These are phyloP conservation scores for Linyphia triangularis DNA, from an alignment of 2,888 invertebrate genomes.

Conservation along the genomic window DNA sequence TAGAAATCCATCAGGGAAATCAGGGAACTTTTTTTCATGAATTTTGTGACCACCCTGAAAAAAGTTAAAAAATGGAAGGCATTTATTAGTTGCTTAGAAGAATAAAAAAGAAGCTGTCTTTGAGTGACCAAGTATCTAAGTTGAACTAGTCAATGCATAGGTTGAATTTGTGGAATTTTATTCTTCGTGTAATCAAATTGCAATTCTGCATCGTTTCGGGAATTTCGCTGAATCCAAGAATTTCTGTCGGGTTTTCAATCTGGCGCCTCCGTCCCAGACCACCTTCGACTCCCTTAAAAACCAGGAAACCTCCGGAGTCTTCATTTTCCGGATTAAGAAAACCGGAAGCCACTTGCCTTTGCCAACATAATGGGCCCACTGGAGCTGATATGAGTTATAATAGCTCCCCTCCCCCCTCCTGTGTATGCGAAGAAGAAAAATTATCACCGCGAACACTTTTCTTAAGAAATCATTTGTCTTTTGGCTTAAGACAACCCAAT, in stretches of 20 bases:
- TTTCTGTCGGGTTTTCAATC: conserved; percentile 13
- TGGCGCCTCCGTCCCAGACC: conserved; percentile 33
- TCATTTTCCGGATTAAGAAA: conserved; percentile 49
- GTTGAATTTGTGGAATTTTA: too few species aligned
- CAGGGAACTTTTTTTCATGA: too few species aligned
- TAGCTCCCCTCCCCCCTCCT: neutral
- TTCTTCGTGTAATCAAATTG: neutral
- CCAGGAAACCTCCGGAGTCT: conserved; percentile 32
- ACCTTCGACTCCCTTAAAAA: conserved; percentile 44
- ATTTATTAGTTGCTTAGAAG: too few species aligned
- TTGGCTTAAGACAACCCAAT: conserved; percentile 31
- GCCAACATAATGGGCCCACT: conserved; percentile 54
- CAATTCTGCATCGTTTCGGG: neutral
- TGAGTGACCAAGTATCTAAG: too few species aligned
- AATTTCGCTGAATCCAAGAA: neutral
- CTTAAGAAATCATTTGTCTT: conserved; percentile 74
- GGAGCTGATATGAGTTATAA: conserved; percentile 64
- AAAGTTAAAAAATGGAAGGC: too few species aligned
- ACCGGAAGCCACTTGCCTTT: conserved; percentile 46
- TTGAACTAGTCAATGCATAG: too few species aligned
- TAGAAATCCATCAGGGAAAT: too few species aligned
- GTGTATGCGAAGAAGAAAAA: conserved; percentile 54
- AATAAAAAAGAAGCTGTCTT: too few species aligned
- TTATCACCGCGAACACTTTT: conserved; percentile 67
- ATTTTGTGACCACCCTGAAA: too few species aligned